phyloP scores from a whole-genome alignment of 2,113 vertebrate species.

The Polypterus senegalus region DNA sequence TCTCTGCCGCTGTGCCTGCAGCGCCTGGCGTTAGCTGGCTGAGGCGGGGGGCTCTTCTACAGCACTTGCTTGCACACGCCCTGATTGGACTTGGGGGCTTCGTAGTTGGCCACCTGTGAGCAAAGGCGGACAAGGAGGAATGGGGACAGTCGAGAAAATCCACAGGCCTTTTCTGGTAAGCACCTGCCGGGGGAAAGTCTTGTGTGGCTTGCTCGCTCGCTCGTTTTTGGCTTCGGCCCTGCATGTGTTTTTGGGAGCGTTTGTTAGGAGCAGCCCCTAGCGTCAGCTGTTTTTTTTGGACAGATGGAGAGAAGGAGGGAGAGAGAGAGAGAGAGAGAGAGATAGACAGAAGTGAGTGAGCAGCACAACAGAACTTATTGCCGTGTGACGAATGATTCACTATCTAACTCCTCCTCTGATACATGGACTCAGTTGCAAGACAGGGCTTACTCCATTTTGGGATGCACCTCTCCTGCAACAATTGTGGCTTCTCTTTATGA shows the following conservation, averaged over 20 bases:
- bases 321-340: no score
- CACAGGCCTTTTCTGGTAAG: constrained; percentile 70
- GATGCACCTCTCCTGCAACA: constrained; percentile 48
- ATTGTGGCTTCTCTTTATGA: constrained; percentile 53
- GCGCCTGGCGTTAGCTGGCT: constrained; percentile 33
- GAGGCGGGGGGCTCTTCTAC: constrained; percentile 16
- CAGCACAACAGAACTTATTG: no score
- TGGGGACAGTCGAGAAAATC: constrained; percentile 67
- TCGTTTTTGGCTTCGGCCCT: not conserved
- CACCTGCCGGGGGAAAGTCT: constrained; percentile 16
- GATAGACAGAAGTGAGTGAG: no score
- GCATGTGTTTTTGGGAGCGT: not conserved
- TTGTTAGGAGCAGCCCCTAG: no score
- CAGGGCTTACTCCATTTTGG: constrained; percentile 48
- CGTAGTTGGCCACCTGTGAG: constrained; percentile 46
- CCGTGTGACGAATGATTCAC: not conserved
- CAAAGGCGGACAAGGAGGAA: constrained; percentile 45
- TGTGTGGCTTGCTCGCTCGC: not conserved
- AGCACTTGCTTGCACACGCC: constrained; percentile 37
- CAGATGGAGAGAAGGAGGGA: no score
- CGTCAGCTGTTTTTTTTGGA: no score
- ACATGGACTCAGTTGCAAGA: not conserved
- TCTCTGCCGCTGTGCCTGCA: constrained; percentile 18
- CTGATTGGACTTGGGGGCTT: constrained; percentile 34
- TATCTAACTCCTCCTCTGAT: not conserved